These are phyloP conservation scores for Chaetogeoica ovagalla DNA, from an alignment of 2,888 invertebrate species.

Conservation along the genomic window DNA sequence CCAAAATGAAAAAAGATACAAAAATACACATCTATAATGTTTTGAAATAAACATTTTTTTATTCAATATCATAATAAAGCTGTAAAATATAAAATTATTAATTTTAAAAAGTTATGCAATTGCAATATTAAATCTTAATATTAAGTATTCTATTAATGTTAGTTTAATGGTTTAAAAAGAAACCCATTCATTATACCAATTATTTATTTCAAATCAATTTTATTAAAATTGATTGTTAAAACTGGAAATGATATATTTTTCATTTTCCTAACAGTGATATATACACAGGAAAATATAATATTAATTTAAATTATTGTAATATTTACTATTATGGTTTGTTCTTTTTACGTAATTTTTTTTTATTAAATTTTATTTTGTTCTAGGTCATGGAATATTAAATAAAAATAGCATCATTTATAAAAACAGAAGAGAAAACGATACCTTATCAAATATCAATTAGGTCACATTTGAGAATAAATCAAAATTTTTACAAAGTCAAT, in stretches of 20 bases:
- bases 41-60: too few species aligned
- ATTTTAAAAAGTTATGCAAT: too few species aligned
- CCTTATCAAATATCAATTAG: neutral
- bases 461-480: neutral
- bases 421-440: neutral
- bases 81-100: too few species aligned
- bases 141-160: too few species aligned
- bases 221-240: neutral
- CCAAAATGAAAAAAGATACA: too few species aligned
- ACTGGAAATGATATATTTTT: neutral
- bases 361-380: slow-evolving; percentile 8
- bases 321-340: neutral
- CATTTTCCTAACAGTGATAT: neutral
- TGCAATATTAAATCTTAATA: too few species aligned
- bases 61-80: too few species aligned
- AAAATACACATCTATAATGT: too few species aligned
- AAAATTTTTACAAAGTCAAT: neutral
- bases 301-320: neutral
- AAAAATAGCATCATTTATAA: neutral
- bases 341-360: neutral
- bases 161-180: neutral
- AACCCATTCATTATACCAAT: too few species aligned
- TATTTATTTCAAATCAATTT: too few species aligned
- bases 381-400: neutral
- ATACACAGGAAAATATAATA: neutral